phyloP scores from a whole-genome alignment of 2,888 invertebrate genomes.

The Griposia aprilina region DNA sequence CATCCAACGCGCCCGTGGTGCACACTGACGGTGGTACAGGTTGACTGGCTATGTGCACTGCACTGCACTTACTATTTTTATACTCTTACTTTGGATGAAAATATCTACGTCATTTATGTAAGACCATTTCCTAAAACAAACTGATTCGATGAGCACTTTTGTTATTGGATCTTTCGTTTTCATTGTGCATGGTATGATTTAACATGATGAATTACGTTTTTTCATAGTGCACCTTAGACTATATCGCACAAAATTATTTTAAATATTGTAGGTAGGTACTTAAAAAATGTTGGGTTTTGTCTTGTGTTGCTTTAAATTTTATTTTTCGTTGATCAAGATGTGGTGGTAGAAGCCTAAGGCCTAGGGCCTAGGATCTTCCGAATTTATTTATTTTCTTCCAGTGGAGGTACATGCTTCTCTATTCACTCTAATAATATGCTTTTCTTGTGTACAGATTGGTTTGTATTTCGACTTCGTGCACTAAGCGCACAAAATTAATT shows the following conservation, averaged over 20 bases:
- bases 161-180: not conserved
- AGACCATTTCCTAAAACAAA: too few relatives aligned
- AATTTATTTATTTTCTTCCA: not conserved
- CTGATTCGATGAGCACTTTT: not conserved
- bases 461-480: conserved; percentile 68
- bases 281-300: not conserved
- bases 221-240: not conserved
- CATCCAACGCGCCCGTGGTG: conserved; percentile 75
- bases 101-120: not conserved
- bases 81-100: conserved; percentile 12
- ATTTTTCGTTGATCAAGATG: not conserved
- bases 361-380: not conserved
- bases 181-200: not conserved
- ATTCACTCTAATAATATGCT: not conserved
- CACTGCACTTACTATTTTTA: conserved; percentile 73
- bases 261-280: not conserved
- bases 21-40: conserved; percentile 85
- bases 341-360: not conserved
- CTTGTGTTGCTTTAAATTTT: not conserved
- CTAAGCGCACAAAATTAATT: conserved; percentile 57
- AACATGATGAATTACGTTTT: not conserved
- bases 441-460: not conserved
- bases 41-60: conserved; percentile 78
- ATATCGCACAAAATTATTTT: not conserved
- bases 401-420: not conserved